phyloP scores from a whole-genome alignment of 2,113 vertebrate genomes.

The Neofelis nebulosa region DNA sequence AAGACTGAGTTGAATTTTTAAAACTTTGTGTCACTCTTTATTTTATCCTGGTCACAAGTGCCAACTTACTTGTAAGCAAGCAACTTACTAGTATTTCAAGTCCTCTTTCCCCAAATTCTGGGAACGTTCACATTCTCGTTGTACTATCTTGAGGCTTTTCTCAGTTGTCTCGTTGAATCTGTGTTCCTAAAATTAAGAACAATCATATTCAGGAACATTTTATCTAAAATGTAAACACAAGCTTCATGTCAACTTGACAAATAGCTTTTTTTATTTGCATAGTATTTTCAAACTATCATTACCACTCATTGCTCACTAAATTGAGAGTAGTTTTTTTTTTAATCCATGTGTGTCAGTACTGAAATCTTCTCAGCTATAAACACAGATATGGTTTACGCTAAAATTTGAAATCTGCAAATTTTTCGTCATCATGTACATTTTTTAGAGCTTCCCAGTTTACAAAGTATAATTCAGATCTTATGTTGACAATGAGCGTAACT shows the following conservation, averaged over 20 bases:
- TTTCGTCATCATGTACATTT: not conserved
- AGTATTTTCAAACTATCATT: not conserved
- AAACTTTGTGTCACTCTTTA: not conserved
- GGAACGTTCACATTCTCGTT: constrained; percentile 50
- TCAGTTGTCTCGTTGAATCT: constrained; percentile 55
- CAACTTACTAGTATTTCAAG: constrained; percentile 66
- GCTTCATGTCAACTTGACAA: not conserved
- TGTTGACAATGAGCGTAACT: not conserved
- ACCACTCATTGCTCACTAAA: not conserved
- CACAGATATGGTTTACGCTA: not conserved
- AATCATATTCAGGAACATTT: not conserved
- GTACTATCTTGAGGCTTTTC: constrained; percentile 11
- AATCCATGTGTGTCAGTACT: not conserved
- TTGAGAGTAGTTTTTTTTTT: not conserved
- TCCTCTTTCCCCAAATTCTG: constrained; percentile 33
- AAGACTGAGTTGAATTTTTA: not conserved
- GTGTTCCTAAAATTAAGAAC: constrained; percentile 58
- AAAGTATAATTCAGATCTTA: not conserved
- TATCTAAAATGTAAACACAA: not conserved
- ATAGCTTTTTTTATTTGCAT: not conserved
- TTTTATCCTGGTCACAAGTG: not conserved
- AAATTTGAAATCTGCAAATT: not conserved
- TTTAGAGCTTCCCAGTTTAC: not conserved
- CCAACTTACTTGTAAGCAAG: not conserved
- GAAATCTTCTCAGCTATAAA: not conserved